These are phyloP conservation scores for Falco rusticolus DNA, from an alignment of 2,797 vertebrate species.

Conservation along the genomic window DNA sequence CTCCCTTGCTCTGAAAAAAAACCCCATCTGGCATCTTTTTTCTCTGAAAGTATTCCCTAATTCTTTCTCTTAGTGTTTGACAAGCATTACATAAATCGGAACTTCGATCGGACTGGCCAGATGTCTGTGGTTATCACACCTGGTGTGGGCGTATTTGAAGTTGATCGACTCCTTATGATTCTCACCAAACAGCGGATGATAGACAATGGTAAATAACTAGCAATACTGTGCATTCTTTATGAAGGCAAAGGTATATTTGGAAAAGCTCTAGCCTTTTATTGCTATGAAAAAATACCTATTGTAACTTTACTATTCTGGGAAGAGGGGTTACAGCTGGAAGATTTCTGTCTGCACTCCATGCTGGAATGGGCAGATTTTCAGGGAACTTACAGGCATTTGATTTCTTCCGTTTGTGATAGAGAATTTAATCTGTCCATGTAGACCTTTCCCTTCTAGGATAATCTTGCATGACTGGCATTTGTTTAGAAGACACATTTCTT, in stretches of 20 bases:
- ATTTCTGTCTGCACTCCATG: not conserved
- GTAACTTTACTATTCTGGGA: not conserved
- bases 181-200: constrained; percentile 99
- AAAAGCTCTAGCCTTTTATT: not conserved
- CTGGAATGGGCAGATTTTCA: not conserved
- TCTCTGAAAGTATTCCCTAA: not conserved
- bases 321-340: not conserved
- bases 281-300: fast-evolving
- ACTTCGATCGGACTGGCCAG: constrained; percentile 97
- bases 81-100: constrained; percentile 98
- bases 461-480: not conserved
- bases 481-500: not conserved
- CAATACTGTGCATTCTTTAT: fast-evolving
- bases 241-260: not conserved
- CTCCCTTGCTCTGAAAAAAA: not conserved
- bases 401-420: not conserved
- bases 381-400: not conserved
- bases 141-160: constrained; percentile 94
- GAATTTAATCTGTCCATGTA: not conserved
- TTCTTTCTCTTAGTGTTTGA: constrained; percentile 87
- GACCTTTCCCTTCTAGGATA: not conserved
- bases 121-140: constrained; percentile 99
- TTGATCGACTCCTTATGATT: constrained; percentile 98
- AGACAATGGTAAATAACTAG: constrained; percentile 86
- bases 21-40: not conserved